A percentile compares a stretch with the other conserved stretches of the same genome.
phyloP scores from a whole-genome alignment of 2,797 vertebrate genomes.

The Antrozous pallidus region DNA sequence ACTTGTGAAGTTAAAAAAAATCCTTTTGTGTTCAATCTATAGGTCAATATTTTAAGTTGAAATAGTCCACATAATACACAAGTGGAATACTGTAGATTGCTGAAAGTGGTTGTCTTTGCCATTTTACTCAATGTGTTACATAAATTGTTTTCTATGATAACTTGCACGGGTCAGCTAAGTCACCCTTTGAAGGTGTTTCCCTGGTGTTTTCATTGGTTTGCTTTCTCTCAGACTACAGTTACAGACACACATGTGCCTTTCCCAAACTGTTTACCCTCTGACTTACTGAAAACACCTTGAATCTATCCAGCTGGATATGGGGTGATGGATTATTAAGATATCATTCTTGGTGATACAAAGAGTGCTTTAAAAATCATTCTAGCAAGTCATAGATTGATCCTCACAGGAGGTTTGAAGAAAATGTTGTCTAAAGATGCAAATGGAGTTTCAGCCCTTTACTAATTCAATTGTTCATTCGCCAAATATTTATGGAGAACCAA shows the following conservation, averaged over 20 bases:
- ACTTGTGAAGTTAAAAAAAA: not conserved
- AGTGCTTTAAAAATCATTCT: not conserved
- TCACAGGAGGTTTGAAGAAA: not conserved
- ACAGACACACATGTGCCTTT: not conserved
- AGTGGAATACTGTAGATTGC: not conserved
- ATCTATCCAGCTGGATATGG: not conserved
- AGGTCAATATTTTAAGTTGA: not conserved
- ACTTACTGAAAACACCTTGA: not conserved
- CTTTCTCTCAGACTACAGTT: not conserved
- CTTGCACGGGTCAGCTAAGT: slow-evolving; percentile 3
- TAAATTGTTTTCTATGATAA: not conserved
- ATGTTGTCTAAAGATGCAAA: slow-evolving; percentile 1
- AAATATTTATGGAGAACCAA: not conserved
- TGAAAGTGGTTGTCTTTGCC: not conserved
- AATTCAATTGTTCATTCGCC: not conserved
- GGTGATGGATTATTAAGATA: slow-evolving; percentile 17
- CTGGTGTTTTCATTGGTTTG: not conserved
- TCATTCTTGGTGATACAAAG: not conserved
- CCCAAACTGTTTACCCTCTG: slow-evolving; percentile 26
- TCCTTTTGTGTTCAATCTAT: not conserved
- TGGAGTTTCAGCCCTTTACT: not conserved
- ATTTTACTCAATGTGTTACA: not conserved
- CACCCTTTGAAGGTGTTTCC: not conserved
- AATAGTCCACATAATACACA: not conserved
- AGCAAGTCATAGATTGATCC: not conserved